Conservation (phyloP, 2,113 vertebrate species). For the Peucedramus taeniatus region DNA sequence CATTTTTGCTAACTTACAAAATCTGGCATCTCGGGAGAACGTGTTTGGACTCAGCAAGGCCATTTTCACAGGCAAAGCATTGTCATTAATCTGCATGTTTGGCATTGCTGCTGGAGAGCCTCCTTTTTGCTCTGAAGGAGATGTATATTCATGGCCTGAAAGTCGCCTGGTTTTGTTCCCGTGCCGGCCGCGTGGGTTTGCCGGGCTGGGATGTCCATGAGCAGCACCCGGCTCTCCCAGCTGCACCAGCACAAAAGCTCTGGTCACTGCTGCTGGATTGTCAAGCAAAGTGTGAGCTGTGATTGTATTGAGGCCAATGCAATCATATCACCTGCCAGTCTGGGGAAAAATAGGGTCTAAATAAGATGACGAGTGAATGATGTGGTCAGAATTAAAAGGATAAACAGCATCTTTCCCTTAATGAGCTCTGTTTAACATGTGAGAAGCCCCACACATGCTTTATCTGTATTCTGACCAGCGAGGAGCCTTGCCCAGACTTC, state of each 20-base stretch:
- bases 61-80: slow-evolving; percentile 4
- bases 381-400: slow-evolving; percentile 42
- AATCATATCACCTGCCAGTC: slow-evolving; percentile 40
- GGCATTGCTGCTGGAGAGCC: slow-evolving; percentile 35
- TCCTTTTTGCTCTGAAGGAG: not conserved
- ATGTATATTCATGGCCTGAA: slow-evolving; percentile 21
- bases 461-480: slow-evolving; percentile 47
- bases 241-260: slow-evolving; percentile 32
- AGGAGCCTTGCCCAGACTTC: slow-evolving; percentile 33
- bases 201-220: not conserved
- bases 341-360: slow-evolving; percentile 8
- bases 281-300: not conserved
- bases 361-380: slow-evolving; percentile 7
- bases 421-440: slow-evolving; percentile 27
- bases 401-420: slow-evolving; percentile 8
- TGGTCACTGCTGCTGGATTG: slow-evolving; percentile 3
- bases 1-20: slow-evolving; percentile 48
- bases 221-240: not conserved
- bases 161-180: slow-evolving; percentile 26
- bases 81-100: slow-evolving; percentile 18
- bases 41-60: slow-evolving; percentile 43
- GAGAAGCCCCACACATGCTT: slow-evolving; percentile 26
- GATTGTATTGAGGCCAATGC: not conserved
- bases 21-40: slow-evolving; percentile 15
- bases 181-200: not conserved